Evolutionary conservation across 2,888 invertebrate species (phyloP), one percentile per base, ranked within the genome.

Genomic region (Nymphalis c-album): DNA sequence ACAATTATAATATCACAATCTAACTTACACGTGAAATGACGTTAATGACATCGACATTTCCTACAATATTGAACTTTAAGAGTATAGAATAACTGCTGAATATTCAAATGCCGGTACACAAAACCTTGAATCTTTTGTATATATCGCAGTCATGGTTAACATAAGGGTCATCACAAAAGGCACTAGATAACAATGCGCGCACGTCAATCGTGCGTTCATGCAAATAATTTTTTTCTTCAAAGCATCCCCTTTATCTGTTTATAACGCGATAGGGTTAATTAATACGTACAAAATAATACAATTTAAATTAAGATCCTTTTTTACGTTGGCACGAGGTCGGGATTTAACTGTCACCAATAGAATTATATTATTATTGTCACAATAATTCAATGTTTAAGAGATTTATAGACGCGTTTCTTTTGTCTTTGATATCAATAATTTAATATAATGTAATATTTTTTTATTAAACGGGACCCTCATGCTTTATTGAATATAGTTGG

Each of bases 101-200:
- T 83, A 80, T 87, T 75, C 76, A 77, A 77, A 74, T 73, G 73
- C 70, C 74, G 67, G 70, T 73, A 70, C 58, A 73, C 71, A 71
- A 73, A 76, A 78, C 75, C 76, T 83, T 71, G 74, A 77, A 71
- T 80, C 76, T 86, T 87, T 82, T 78, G 74, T 76, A 73, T 74
- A 73, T 75, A 74, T 72, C 74, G 73, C 74, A 74, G 78, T 80
- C 80, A 84, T 83, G 85, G 87, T 88, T 87, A 90, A 88, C 88
- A 87, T 85, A 88, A 89, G 92, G 92, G 92, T 92, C 92, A 92
- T 92, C 92, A 92, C 91, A 91, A 92, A 90, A 90, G 91, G 86
- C 88, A 86, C 80, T 81, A 87, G 90, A 92, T 88, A 90, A 92
- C 92, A 92, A 92, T 89, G 82, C 85, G 83, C 91, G 87, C 81